Base-by-base conservation (phyloP, 2,888 invertebrate genomes). In the Pristionchus japonicus region DNA sequence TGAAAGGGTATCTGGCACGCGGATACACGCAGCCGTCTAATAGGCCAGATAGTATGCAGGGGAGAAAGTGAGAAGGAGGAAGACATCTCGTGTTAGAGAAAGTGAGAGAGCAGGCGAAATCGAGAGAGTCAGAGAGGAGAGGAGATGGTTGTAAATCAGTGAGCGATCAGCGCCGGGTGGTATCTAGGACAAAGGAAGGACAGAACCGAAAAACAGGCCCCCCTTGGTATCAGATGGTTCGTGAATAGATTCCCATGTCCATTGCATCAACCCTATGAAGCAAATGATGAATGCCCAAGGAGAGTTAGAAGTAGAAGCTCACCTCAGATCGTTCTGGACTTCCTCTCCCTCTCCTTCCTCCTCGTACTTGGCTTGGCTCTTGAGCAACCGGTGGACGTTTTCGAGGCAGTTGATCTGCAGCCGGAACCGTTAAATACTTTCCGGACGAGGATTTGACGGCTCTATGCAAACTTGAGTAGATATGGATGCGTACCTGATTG, bases 371-470 rank as follows among this genome's bases (percentile, higher is more conserved):
- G 89, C 74, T 52, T 93, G 93, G 40, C 93, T 93, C 84, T 93
- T 93, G 64, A 94, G 90, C 82, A 94, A 89, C 20, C 94, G 93
- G 70, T 92, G 92, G 87, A 94, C 94, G 89, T 94, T 94, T 90
- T 94, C 94, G 85, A 94, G 89, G 67, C 93, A 94, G 89, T 93
- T 94, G 90, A 94, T 94, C 89, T 94, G 92, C 40, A 64, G 40
- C 17, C 15, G 15, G 85, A n/a, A n/a, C 57, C n/a, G 57, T 57
- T 6, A n/a, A n/a, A 9, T 57, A 23, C n/a, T n/a, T 9, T 20
- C 23, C 57, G 23, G n/a, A 23, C 23, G 9, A 3, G 57, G 7
- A 57, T 4, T 57, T 23, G n/a, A 57, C 57, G 57, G 57, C 57
- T 57, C n/a, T 57, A n/a, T 57, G 57, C 1, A 57, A 49, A 23